Percentiles rank a stretch among this genome's conserved stretches.
These are phyloP conservation scores for Danio aesculapii DNA, from an alignment of 2,797 vertebrate genomes.

Conservation along the genomic window DNA sequence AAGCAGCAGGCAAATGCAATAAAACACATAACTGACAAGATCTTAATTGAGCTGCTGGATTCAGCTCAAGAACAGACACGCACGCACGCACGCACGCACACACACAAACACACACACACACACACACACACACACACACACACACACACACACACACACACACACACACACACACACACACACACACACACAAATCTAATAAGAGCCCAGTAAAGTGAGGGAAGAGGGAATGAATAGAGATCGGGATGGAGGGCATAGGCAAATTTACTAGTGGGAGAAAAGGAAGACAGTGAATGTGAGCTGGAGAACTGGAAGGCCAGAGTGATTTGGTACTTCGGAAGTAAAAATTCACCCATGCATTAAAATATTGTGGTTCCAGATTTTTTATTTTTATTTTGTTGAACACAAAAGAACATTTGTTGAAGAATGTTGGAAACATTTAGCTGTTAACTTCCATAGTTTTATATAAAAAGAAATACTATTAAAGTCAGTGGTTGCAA, in stretches of 20 bases:
- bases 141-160: too few relatives aligned
- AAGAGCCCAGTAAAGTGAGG: conserved; percentile 63
- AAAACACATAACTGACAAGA: conserved; percentile 62
- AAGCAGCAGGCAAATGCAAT: conserved; percentile 39
- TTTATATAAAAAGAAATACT: too few relatives aligned
- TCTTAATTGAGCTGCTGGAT: conserved; percentile 65
- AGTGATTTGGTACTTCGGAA: not conserved
- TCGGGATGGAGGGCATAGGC: not conserved
- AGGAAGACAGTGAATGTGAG: conserved; percentile 1
- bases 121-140: too few relatives aligned
- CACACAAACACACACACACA: too few relatives aligned
- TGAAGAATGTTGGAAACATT: too few relatives aligned
- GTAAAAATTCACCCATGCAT: too few relatives aligned
- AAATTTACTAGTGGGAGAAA: not conserved
- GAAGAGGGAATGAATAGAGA: conserved; percentile 9
- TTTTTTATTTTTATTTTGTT: not conserved
- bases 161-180: not conserved
- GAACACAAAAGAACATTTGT: too few relatives aligned
- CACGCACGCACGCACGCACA: conserved; percentile 18
- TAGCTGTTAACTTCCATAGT: too few relatives aligned
- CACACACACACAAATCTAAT: conserved; percentile 64
- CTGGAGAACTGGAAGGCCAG: not conserved
- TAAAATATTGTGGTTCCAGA: not conserved
- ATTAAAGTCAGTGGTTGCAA: too few relatives aligned
- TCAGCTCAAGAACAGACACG: conserved; percentile 53